A percentile compares a stretch with the other conserved stretches of the same genome.
phyloP scores from a whole-genome alignment of 2,888 invertebrate genomes.

The Cacoxenus indagator region DNA sequence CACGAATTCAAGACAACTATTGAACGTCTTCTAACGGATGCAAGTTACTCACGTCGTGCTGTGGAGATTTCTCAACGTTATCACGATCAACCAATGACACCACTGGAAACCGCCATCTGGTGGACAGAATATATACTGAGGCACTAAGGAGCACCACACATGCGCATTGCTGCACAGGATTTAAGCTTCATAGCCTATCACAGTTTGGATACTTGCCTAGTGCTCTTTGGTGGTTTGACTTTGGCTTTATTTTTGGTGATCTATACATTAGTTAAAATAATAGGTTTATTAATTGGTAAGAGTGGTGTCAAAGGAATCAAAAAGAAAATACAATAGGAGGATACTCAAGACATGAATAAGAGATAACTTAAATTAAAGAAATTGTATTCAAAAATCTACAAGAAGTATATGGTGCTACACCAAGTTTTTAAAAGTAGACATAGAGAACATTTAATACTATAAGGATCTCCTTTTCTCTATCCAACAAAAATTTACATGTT shows the following conservation, averaged over 20 bases:
- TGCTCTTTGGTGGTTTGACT: slow-evolving; percentile 40
- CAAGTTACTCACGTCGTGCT: slow-evolving; percentile 42
- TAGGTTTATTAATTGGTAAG: no score
- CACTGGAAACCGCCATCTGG: slow-evolving; percentile 62
- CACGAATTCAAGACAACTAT: slow-evolving; percentile 53
- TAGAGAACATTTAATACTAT: no score
- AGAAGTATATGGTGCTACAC: no score
- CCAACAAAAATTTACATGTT: no score
- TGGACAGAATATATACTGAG: slow-evolving; percentile 67
- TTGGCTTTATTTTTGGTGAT: background rate
- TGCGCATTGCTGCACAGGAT: slow-evolving; percentile 63
- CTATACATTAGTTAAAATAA: background rate
- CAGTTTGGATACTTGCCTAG: slow-evolving; percentile 58
- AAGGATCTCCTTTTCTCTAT: no score
- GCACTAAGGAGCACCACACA: slow-evolving; percentile 66
- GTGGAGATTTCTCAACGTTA: slow-evolving; percentile 54
- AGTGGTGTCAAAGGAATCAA: no score
- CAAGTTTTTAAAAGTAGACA: no score
- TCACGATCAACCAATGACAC: slow-evolving; percentile 62
- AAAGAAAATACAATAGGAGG: no score
- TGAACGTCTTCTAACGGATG: slow-evolving; percentile 45
- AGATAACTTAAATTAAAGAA: no score
- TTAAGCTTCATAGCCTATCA: slow-evolving; percentile 63
- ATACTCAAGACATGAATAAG: no score
- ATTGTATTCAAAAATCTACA: no score